Conservation (phyloP, 2,113 vertebrate genomes). For the Vulpes lagopus region DNA sequence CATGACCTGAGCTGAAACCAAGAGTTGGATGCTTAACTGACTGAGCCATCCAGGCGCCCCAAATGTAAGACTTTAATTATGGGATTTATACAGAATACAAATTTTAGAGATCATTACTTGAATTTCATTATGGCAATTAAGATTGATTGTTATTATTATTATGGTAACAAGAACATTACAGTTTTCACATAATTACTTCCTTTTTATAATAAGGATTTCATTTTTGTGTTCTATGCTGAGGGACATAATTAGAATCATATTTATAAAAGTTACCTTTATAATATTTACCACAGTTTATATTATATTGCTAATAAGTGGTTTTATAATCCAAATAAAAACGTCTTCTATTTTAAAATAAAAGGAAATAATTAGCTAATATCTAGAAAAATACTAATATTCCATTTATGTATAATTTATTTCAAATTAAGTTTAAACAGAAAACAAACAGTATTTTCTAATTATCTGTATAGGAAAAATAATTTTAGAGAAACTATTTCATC, state of each 20-base stretch:
- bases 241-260: background rate
- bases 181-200: background rate
- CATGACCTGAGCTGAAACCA: background rate
- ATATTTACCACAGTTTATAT: background rate
- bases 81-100: background rate
- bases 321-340: background rate
- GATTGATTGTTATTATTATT: background rate
- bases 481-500: background rate
- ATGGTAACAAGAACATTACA: background rate
- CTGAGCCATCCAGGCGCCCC: background rate
- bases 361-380: background rate
- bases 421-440: conserved; percentile 23
- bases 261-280: conserved; percentile 1
- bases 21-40: background rate
- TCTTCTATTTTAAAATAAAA: conserved; percentile 1
- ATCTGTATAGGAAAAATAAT: background rate
- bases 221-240: conserved; percentile 5
- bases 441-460: background rate
- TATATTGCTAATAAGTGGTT: background rate
- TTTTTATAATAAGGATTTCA: background rate
- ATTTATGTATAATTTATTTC: background rate
- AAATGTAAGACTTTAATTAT: background rate
- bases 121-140: background rate
- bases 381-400: background rate
- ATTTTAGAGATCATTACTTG: conserved; percentile 21